Evolutionary conservation across 2,888 invertebrate genomes (phyloP), one percentile per base, ranked within the genome.

Genomic region (Tolmerus cingulatus): DNA sequence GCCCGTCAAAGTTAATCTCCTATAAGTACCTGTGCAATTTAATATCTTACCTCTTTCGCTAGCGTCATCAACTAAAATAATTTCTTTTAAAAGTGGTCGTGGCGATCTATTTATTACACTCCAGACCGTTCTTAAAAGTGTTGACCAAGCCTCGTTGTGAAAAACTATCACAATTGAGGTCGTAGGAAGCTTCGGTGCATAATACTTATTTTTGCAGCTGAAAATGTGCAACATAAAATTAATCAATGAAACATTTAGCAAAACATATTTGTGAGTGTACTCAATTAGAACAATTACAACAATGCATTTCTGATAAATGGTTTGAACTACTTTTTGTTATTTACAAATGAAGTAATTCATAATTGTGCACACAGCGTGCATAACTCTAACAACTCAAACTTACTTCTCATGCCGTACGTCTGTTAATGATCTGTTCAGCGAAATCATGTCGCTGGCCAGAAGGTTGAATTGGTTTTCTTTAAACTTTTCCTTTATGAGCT

Each of bases 121-220:
- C 96, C 98, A 98, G 55, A 99, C 97, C 0, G 99, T 99, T 84
- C 99, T 94, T 88, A 99, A 94, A 27, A 99, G 94, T 0, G 99
- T 99, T 74, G 98, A 96, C 99, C 99, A 99, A 0, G 99, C 99
- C 93, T 99, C 99, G 93, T 99, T 99, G 94, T 99, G 99, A 93
- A 99, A 99, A 86, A 99, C 99, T 90, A 99, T 98, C 88, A 99
- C 98, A 90, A 99, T 97, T 90, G 98, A 98, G 30, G 99, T 98
- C 74, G 97, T 96, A 5, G 99, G 99, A 90, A 99, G 94, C 89
- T 96, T 93, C 78, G 94, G 94, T 66, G 96, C 95, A 92, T 97
- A 97, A 87, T 93, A 93, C 92, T 97, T 98, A 90, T 93, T 94
- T 92, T 96, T 96, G 92, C 98, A 98, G 88, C 97, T 97, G 90